Base-by-base conservation (phyloP, 2,797 vertebrate genomes). In the Alfaro cultratus region DNA sequence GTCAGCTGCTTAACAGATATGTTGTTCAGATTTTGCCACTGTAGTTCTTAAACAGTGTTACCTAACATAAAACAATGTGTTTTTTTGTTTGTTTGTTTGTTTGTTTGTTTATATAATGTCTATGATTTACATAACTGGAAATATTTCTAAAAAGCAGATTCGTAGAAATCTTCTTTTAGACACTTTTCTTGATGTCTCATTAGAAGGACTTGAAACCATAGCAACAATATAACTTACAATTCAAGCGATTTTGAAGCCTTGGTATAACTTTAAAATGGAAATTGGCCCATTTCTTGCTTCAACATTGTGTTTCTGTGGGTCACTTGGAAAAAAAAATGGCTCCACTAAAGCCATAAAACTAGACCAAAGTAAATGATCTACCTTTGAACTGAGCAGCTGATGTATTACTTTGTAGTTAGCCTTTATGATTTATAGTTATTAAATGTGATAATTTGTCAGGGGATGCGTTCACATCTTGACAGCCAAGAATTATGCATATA, bases 371-470 rank as follows among this genome's bases (percentile, higher is more conserved):
- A 34, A 23, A 46, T 68, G 18, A 34, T 41, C 9, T 68, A n/a
- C 70, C 73, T 79, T 82, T 83, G 31, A 92, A 87, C 81, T 77
- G 79, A 85, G 79, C 57, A 3, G 29, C 47, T 86, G 82, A 78
- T 82, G 78, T 77, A 60, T 74, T 75, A 75, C 77, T 77, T 68
- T 74, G 21, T 74, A 49, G 21, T 34, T 72, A 31, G 43, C 60
- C 16, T 77, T 10, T 77, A 60, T 73, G 57, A 74, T 79, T 86
- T 45, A 75, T 0, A 68, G 43, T 75, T 45, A 39, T 29, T 57
- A 70, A 60, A 53, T 77, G 46, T 51, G 39, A 3, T 80, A 15
- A 67, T 74, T 86, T 74, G 26, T 72, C 62, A 53, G 34, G 31
- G 47, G 53, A 47, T 64, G 72, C 73, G 67, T 6, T 84, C 75